Evolutionary conservation across 2,113 vertebrate species (phyloP), one percentile per base, ranked within the genome.

Genomic region (Paradisaea rubra): DNA sequence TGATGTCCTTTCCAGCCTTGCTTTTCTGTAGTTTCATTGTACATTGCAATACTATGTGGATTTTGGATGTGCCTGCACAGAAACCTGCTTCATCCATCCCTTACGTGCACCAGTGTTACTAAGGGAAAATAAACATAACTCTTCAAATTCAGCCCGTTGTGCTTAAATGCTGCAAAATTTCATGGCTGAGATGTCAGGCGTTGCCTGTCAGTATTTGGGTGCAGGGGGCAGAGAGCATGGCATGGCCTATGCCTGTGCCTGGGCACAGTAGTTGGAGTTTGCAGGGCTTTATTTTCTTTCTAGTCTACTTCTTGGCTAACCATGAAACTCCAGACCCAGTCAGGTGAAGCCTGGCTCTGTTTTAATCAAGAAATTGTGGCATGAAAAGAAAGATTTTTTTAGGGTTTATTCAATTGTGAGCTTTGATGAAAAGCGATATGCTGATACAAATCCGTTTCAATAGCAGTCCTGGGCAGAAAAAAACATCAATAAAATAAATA

Each of bases 361-460:
- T 94, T 96, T 76, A 94, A 82, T 93, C 63, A 61, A 45, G 53
- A 88, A 89, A 78, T 20, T 8, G 25, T 91, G 92, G 90, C 92
- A 61, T 0, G 0, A 17, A 93, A 88, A 69, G 1, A 89, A 96
- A 93, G 35, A 65, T 9, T 60, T 91, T 91, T 86, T 59, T 41
- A 4, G 54, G 41, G 41, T 61, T 11, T 45, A 37, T 71, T 89
- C 57, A 71, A 10, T 25, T 31, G 64, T 44, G 49, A 65, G 22
- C 73, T 78, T 78, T 64, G 70, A 52, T 70, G 65, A 53, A 92
- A 91, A 71, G 28, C 41, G 16, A 4, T 70, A 24, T 82, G 88
- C 83, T 80, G 71, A 50, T 69, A 89, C 3, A 53, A 94, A 88
- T 33, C 61, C 66, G 31, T n/a, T 72, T 50, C 81, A 82, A 1